phyloP scores from a whole-genome alignment of 2,888 invertebrate species.

The Drosophila siamana region DNA sequence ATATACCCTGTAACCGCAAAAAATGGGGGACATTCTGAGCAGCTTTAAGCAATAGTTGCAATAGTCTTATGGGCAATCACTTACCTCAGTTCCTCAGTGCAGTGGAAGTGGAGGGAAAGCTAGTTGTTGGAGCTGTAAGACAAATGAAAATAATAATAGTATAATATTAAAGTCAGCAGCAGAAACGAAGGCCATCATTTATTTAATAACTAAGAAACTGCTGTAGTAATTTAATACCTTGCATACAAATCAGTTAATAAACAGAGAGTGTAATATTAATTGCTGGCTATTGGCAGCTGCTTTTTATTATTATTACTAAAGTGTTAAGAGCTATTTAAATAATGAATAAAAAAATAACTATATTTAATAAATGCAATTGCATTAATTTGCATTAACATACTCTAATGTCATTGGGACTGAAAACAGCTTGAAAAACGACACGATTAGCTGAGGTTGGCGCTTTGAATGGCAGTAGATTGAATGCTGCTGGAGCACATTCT shows the following conservation, averaged over 20 bases:
- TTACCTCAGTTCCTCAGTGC: background rate
- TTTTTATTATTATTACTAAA: too few relatives aligned
- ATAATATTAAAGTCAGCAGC: too few relatives aligned
- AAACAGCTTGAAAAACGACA: background rate
- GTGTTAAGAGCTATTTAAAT: too few relatives aligned
- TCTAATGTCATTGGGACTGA: background rate
- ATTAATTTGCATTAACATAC: background rate
- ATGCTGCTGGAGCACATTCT: background rate
- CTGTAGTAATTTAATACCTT: too few relatives aligned
- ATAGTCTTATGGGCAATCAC: background rate
- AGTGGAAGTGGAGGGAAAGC: background rate
- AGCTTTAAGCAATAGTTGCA: background rate
- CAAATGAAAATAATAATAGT: too few relatives aligned
- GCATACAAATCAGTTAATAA: too few relatives aligned
- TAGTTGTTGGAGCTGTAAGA: too few relatives aligned
- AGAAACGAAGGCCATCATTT: too few relatives aligned
- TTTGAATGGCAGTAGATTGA: constrained; percentile 10
- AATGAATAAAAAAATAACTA: too few relatives aligned
- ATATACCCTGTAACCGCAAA: constrained; percentile 9
- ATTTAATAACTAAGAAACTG: too few relatives aligned
- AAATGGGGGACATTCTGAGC: background rate
- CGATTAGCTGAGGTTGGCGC: background rate
- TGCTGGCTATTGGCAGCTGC: too few relatives aligned
- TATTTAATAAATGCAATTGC: background rate
- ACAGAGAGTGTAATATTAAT: too few relatives aligned